Evolutionary conservation across 2,888 invertebrate species (phyloP).

Genomic region (Dexiosoma caninum): DNA sequence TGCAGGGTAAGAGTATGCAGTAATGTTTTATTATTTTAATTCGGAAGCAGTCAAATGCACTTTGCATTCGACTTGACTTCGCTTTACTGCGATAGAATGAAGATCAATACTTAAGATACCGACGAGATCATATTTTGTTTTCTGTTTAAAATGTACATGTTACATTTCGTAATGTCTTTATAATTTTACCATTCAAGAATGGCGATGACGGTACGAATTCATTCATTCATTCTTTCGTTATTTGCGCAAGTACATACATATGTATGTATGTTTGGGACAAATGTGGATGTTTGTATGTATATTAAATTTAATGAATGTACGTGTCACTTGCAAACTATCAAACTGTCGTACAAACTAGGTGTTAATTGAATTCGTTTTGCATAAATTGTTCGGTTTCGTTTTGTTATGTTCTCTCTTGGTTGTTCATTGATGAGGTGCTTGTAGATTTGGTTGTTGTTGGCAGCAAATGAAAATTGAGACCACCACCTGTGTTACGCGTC

Average conservation of each 20-base stretch:
- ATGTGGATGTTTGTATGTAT: background rate
- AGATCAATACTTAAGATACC: too few relatives aligned
- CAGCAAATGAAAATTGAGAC: slow-evolving; percentile 32
- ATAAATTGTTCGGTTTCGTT: slow-evolving; percentile 70
- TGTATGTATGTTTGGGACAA: background rate
- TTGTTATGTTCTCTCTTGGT: slow-evolving; percentile 24
- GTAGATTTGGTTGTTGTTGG: slow-evolving; percentile 1
- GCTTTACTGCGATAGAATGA: too few relatives aligned
- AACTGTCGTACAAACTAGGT: slow-evolving; percentile 69
- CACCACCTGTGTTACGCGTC: slow-evolving; percentile 58
- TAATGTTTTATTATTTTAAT: too few relatives aligned
- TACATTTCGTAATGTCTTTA: too few relatives aligned
- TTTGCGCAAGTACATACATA: too few relatives aligned
- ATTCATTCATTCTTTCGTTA: background rate
- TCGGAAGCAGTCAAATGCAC: too few relatives aligned
- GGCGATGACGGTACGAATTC: background rate
- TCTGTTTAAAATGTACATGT: too few relatives aligned
- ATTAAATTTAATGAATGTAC: slow-evolving; percentile 47
- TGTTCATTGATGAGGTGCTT: slow-evolving; percentile 54
- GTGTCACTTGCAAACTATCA: slow-evolving; percentile 58
- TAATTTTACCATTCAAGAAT: too few relatives aligned
- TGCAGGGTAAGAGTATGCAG: too few relatives aligned
- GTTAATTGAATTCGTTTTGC: slow-evolving; percentile 78
- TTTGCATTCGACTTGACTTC: too few relatives aligned
- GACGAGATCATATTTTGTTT: too few relatives aligned